phyloP scores from a whole-genome alignment of 30 jellyfish, hydroid and myxozoan species.

The Aurelia coerulea region DNA sequence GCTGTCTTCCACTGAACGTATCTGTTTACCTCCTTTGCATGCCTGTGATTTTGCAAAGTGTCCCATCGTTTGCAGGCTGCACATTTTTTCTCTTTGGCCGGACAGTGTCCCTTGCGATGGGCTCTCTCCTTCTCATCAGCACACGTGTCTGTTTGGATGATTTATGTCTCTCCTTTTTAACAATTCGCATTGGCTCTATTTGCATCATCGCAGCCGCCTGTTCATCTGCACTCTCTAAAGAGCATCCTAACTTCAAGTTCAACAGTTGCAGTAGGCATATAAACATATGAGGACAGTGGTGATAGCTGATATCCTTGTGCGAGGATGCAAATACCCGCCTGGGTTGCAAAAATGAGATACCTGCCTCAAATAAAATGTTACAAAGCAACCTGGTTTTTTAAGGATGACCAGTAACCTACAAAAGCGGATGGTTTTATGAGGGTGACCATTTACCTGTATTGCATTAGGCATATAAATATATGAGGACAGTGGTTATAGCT shows the following conservation, averaged over 20 bases:
- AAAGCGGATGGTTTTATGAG: no score
- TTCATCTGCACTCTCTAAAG: constrained; percentile 16
- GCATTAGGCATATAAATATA: no score
- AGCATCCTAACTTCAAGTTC: constrained; percentile 12
- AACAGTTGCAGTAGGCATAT: no score
- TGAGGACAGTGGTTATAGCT: no score
- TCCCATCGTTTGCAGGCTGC: constrained; percentile 26
- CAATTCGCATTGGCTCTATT: constrained; percentile 25
- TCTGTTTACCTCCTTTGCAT: background rate
- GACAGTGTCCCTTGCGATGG: constrained; percentile 26
- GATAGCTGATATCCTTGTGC: no score
- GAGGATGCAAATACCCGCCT: no score
- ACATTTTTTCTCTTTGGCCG: constrained; percentile 4
- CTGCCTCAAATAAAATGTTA: no score
- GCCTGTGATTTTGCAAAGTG: constrained; percentile 30
- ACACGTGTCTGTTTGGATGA: constrained; percentile 21
- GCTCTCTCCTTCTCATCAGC: constrained; percentile 8
- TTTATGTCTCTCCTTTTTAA: constrained; percentile 10
- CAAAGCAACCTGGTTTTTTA: no score
- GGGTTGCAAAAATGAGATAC: no score
- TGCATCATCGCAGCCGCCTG: constrained; percentile 11
- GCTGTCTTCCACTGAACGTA: constrained; percentile 25
- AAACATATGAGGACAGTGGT: no score
- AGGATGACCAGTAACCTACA: no score
- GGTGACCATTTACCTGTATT: no score